phyloP scores from a whole-genome alignment of 2,797 vertebrate species.

The Chelonia mydas region DNA sequence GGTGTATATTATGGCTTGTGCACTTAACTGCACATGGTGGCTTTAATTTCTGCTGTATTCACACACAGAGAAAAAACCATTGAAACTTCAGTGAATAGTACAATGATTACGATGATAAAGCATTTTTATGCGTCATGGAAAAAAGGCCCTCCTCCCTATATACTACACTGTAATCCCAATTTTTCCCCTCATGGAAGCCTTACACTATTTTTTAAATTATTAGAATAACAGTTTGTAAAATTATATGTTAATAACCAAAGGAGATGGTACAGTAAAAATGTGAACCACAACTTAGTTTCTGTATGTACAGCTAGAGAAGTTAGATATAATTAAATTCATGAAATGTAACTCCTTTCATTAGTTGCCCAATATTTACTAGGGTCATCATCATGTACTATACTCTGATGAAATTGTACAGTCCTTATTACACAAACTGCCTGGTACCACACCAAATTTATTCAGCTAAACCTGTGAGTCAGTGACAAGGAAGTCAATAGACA shows the following conservation, averaged over 20 bases:
- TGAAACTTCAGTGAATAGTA: slow-evolving; percentile 62
- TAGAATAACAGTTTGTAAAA: slow-evolving; percentile 14
- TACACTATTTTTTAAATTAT: not conserved
- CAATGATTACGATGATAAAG: slow-evolving; percentile 18
- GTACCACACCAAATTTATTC: slow-evolving; percentile 15
- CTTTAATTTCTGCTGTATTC: slow-evolving; percentile 70
- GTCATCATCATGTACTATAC: not conserved
- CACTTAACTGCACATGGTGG: slow-evolving; percentile 79
- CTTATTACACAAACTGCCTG: not conserved
- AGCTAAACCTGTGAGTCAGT: not conserved
- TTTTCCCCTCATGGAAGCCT: not conserved
- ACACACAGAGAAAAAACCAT: slow-evolving; percentile 16
- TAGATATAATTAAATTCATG: not conserved
- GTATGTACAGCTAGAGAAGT: not conserved
- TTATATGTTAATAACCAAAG: not conserved
- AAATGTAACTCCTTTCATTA: not conserved
- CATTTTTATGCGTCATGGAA: not conserved
- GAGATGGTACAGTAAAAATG: not conserved
- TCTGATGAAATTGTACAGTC: not conserved
- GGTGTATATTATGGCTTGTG: slow-evolving; percentile 86
- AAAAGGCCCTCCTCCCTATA: not conserved
- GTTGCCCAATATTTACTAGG: not conserved
- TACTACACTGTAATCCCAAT: not conserved
- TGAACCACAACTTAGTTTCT: not conserved
- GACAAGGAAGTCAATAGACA: not conserved